These are phyloP conservation scores for Carposina sasakii DNA, from an alignment of 1,140 invertebrate genomes.

Conservation along the genomic window DNA sequence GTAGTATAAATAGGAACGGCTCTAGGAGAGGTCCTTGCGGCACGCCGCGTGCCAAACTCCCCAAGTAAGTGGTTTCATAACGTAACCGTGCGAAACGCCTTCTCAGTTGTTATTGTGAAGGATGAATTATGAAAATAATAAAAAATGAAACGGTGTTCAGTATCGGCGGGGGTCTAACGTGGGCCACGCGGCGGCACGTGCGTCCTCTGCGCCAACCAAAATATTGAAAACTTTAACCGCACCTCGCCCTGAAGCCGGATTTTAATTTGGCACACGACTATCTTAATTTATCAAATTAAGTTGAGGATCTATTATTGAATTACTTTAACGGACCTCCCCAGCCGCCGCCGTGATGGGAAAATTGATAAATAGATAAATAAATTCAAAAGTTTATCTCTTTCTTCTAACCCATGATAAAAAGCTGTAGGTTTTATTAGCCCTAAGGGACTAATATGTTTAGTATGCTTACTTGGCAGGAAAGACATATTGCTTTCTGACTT, in stretches of 20 bases:
- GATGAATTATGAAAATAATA: slow-evolving; percentile 72
- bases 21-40: slow-evolving; percentile 64
- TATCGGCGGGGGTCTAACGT: slow-evolving; percentile 54
- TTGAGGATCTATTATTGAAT: slow-evolving; percentile 37
- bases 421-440: too few relatives aligned
- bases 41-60: slow-evolving; percentile 35
- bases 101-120: slow-evolving; percentile 68
- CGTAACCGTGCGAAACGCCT: slow-evolving; percentile 70
- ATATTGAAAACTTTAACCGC: slow-evolving; percentile 71
- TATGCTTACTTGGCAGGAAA: too few relatives aligned
- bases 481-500: too few relatives aligned
- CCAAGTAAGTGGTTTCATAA: slow-evolving; percentile 58
- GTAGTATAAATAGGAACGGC: slow-evolving; percentile 65
- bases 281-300: slow-evolving; percentile 53
- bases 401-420: too few relatives aligned
- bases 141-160: slow-evolving; percentile 54
- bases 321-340: too few relatives aligned
- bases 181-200: slow-evolving; percentile 62
- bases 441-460: too few relatives aligned
- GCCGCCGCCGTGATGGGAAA: too few relatives aligned
- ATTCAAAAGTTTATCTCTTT: too few relatives aligned
- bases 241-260: slow-evolving; percentile 30
- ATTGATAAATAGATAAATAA: too few relatives aligned
- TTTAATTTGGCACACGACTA: slow-evolving; percentile 56
- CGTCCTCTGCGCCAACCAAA: slow-evolving; percentile 47